These are phyloP conservation scores for Chaetops frenatus DNA, from an alignment of 2,113 vertebrate species.

Conservation along the genomic window DNA sequence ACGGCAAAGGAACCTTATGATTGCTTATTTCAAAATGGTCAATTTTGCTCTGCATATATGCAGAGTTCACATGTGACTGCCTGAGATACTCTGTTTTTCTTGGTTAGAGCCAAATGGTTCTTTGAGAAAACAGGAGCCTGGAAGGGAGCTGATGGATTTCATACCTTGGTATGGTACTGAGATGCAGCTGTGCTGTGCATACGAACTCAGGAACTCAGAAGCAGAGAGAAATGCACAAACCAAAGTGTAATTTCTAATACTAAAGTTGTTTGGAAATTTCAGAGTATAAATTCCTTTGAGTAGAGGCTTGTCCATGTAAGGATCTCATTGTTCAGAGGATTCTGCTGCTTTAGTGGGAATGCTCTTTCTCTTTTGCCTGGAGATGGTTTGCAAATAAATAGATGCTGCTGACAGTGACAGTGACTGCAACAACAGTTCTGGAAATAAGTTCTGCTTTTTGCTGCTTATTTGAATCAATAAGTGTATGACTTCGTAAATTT, in stretches of 20 bases:
- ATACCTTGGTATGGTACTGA: not conserved
- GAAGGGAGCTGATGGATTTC: not conserved
- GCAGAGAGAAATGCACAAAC: not conserved
- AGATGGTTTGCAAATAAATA: not conserved
- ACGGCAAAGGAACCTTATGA: not conserved
- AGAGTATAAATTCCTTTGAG: not conserved
- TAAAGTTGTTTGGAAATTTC: not conserved
- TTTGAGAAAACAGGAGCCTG: not conserved
- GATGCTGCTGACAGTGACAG: not conserved
- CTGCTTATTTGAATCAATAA: not conserved
- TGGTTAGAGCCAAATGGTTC: not conserved
- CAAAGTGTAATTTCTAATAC: not conserved
- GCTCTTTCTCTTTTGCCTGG: not conserved
- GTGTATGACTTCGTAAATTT: not conserved
- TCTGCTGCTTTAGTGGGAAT: not conserved
- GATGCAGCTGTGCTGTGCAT: not conserved
- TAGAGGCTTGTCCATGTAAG: not conserved
- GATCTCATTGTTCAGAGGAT: not conserved
- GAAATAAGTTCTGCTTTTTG: not conserved
- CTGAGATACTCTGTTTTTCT: not conserved
- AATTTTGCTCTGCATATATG: not conserved
- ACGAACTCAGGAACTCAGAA: not conserved
- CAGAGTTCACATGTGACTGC: not conserved
- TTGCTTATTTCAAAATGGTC: not conserved
- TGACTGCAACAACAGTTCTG: not conserved